Conservation (phyloP, 2,797 vertebrate genomes). For the Tarsius wallacei region DNA sequence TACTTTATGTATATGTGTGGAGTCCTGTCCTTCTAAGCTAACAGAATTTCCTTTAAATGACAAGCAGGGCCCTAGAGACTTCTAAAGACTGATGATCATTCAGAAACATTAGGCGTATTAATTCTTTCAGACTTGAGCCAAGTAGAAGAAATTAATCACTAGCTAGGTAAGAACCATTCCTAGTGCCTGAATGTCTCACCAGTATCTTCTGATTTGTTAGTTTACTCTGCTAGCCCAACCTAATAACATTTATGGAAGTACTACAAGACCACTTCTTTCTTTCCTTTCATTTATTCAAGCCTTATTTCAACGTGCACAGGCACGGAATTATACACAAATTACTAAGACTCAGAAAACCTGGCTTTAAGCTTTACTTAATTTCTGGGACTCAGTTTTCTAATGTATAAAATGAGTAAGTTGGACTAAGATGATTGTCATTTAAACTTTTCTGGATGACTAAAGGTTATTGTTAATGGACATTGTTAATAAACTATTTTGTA, state of each 20-base stretch:
- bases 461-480: background rate
- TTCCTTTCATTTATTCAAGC: background rate
- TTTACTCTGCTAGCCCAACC: conserved; percentile 1
- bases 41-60: conserved; percentile 28
- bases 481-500: conserved; percentile 9
- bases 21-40: conserved; percentile 9
- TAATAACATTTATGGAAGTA: background rate
- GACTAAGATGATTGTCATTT: background rate
- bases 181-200: background rate
- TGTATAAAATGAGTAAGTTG: background rate
- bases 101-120: background rate
- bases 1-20: background rate
- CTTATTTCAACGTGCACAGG: background rate
- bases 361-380: conserved; percentile 21
- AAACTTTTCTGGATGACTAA: conserved; percentile 31
- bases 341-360: conserved; percentile 17
- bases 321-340: background rate
- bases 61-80: background rate
- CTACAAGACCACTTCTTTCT: background rate
- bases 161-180: conserved; percentile 2
- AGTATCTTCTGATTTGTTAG: background rate
- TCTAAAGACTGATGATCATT: conserved; percentile 13
- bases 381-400: conserved; percentile 43
- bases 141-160: background rate
- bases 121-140: background rate